Evolutionary conservation across 2,888 invertebrate genomes (phyloP).

Genomic region (Dinocampus coccinellae): DNA sequence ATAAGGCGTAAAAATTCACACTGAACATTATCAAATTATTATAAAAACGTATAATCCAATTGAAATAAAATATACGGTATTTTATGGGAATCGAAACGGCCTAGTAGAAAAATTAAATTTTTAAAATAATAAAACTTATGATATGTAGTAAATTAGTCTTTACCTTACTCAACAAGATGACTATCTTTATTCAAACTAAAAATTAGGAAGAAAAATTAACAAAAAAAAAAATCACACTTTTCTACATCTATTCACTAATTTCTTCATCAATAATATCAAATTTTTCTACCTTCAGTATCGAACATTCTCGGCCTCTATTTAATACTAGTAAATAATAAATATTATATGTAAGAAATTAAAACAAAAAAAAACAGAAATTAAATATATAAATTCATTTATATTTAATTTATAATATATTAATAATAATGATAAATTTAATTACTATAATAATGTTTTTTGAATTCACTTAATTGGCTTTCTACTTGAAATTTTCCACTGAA

Average conservation of each 20-base stretch:
- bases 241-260: not conserved
- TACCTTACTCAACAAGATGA: slow-evolving; percentile 32
- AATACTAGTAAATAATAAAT: not conserved
- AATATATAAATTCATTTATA: too few relatives aligned
- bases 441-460: too few relatives aligned
- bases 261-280: slow-evolving; percentile 14
- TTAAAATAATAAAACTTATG: slow-evolving; percentile 11
- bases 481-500: not conserved
- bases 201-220: too few relatives aligned
- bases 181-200: slow-evolving; percentile 23
- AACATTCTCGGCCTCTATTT: slow-evolving; percentile 20
- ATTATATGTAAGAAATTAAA: not conserved
- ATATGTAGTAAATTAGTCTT: slow-evolving; percentile 25
- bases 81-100: slow-evolving; percentile 41
- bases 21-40: slow-evolving; percentile 1
- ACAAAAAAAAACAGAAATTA: too few relatives aligned
- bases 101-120: slow-evolving; percentile 39
- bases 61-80: slow-evolving; percentile 1
- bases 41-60: not conserved
- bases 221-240: slow-evolving; percentile 13
- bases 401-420: too few relatives aligned
- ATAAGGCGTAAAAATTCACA: not conserved
- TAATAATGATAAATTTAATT: too few relatives aligned
- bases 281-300: slow-evolving; percentile 34
- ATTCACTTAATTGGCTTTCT: not conserved